phyloP scores from a whole-genome alignment of 2,797 vertebrate species.

The Enteromius unitaeniatus region DNA sequence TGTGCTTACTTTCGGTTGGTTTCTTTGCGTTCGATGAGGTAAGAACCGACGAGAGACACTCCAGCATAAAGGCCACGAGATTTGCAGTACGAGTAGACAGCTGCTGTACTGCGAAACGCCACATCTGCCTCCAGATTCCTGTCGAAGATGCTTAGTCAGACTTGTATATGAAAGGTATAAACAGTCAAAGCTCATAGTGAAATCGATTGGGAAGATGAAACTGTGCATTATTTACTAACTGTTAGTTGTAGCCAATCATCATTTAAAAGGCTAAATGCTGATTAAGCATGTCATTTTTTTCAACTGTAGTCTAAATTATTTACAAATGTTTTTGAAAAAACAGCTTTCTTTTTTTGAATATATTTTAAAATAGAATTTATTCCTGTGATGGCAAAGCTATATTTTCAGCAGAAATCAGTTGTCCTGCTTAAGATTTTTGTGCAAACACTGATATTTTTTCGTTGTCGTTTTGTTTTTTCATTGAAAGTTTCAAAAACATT shows the following conservation, averaged over 20 bases:
- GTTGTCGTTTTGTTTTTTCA: no score
- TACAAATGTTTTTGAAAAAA: not conserved
- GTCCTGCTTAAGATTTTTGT: no score
- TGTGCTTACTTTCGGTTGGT: slow-evolving; percentile 91
- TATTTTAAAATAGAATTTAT: not conserved
- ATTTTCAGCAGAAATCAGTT: not conserved
- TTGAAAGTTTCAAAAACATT: not conserved
- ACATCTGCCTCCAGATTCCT: slow-evolving; percentile 96
- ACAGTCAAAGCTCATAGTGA: slow-evolving; percentile 23
- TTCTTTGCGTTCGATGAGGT: slow-evolving; percentile 93
- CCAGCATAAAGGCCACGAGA: slow-evolving; percentile 94
- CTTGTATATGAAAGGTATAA: not conserved
- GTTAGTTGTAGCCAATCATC: not conserved
- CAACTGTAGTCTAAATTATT: not conserved
- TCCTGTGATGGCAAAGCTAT: not conserved
- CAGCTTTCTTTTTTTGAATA: not conserved
- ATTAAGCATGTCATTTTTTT: not conserved
- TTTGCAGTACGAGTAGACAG: slow-evolving; percentile 92
- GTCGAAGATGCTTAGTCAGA: slow-evolving; percentile 45
- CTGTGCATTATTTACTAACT: not conserved
- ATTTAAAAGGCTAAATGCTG: not conserved
- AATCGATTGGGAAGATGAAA: not conserved
- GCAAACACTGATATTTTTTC: no score
- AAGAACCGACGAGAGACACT: slow-evolving; percentile 92
- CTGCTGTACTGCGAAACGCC: slow-evolving; percentile 87